Base-by-base conservation (phyloP, 1,140 invertebrate genomes). In the Sarcophaga peregrina region DNA sequence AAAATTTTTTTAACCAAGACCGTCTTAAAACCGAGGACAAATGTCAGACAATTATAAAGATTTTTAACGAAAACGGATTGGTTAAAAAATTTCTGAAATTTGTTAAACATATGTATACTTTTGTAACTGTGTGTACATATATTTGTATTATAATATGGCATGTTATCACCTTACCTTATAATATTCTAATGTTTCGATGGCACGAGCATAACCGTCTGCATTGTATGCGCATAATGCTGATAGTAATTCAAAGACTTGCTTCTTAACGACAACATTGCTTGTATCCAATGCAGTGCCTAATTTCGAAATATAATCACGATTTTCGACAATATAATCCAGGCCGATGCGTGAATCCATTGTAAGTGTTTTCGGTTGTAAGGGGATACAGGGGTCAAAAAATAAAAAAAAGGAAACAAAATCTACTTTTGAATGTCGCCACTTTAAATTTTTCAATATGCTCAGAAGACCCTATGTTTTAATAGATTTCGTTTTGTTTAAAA, bases 301-400 rank as follows among this genome's bases (percentile, higher is more conserved):
- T 92, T 98, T 97, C 81, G 94, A 93, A 85, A 96, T 96, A 91
- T 98, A 98, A 91, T 97, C 96, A 84, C 95, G 95, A 92, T 97
- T 97, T 90, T 97, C 96, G 82, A 98, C 96, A 89, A 98, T 97
- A 91, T 97, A 97, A 92, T 98, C 96, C 90, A 98, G 93, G 86
- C 96, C 96, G 89, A 97, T 95, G 86, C 95, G 93, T 85, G 96
- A 96, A 92, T 97, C 96, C 95, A 96, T 96, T 73, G 37, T 84
- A 75, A 80, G 9, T 82, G 47, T 75, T 45, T 75, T 11, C 6
- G 25, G 6, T 11, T 74, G n/a, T 50, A 8, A 17, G 58, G 58
- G n/a, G 11, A 58, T 5, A 58, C 5, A 58, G 62, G 62, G n/a
- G 20, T n/a, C 15, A 68, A 8, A 20, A 20, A 15, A 68, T 9